Base-by-base conservation (phyloP, 2,888 invertebrate species). In the Pollenia griseotomentosa region DNA sequence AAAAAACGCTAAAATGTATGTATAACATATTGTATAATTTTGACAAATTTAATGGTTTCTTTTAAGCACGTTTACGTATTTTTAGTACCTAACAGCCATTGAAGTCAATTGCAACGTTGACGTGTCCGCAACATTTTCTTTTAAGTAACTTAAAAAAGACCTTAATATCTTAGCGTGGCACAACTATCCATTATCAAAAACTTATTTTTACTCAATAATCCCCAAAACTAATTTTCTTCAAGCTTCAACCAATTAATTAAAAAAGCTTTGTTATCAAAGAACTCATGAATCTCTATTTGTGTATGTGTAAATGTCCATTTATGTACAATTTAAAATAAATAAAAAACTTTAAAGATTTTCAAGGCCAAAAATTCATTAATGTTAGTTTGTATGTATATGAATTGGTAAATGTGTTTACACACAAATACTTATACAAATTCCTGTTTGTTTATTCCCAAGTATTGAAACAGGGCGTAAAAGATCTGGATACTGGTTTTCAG, bases 361-460 rank as follows among this genome's bases (percentile, higher is more conserved):
- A 86, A 86, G 86, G 86, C 83, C 86, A 86, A 80, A 11, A 70
- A 83, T 59, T 42, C 48, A 9, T 46, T 55, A 75, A 70, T 70
- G 51, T n/a, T n/a, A n/a, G n/a, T 19, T 44, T 40, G 70, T 74
- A 40, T 51, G 74, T 40, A 40, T 33, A 33, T 33, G 33, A 33
- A 33, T 33, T 33, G 6, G 33, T 6, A 44, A 55, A 65, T 63
- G 11, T 66, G 48, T 77, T 57, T 77, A 16, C 48, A 46, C 16
- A 66, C 16, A 42, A 10, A 42, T 77, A 11, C 12, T 14, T 33
- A n/a, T 53, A 40, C 12, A 55, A 44, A 68, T 23, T 10, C 51
- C 11, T 48, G 2, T 42, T 61, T 79, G 70, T 65, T 78, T 57
- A 33, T 83, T 74, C 51, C 55, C 40, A 40, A 40, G 19, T 68